Conservation (phyloP, 2,113 vertebrate species). For the Nyctereutes procyonoides region DNA sequence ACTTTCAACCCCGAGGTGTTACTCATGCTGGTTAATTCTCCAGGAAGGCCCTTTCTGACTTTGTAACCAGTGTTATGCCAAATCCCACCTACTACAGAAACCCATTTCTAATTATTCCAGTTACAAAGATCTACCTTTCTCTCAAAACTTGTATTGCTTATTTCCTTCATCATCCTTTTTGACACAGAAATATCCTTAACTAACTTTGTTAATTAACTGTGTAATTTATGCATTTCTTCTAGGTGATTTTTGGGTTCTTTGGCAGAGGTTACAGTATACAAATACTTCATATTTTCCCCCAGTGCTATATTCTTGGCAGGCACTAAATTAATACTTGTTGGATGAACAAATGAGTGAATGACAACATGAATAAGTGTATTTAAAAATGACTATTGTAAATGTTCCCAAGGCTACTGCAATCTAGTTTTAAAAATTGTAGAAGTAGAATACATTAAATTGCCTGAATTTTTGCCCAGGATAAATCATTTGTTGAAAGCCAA, state of each 20-base stretch:
- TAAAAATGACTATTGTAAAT: not conserved
- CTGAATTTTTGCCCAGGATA: not conserved
- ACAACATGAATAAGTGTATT: conserved; percentile 7
- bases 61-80: not conserved
- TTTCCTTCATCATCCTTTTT: not conserved
- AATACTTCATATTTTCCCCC: not conserved
- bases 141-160: not conserved
- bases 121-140: not conserved
- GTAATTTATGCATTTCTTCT: not conserved
- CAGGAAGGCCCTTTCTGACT: not conserved
- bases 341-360: not conserved
- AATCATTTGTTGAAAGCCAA: not conserved
- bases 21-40: not conserved
- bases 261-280: not conserved
- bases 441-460: conserved; percentile 24
- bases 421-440: not conserved
- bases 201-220: not conserved
- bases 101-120: not conserved
- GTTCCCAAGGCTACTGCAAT: not conserved
- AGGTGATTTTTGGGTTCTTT: not conserved
- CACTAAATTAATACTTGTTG: conserved; percentile 27
- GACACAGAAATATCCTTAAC: not conserved
- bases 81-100: not conserved
- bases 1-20: not conserved
- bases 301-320: not conserved